Percentiles rank a stretch among this genome's conserved stretches.
Evolutionary conservation across 2,113 vertebrate species (phyloP).

Genomic region (Cacatua alba): DNA sequence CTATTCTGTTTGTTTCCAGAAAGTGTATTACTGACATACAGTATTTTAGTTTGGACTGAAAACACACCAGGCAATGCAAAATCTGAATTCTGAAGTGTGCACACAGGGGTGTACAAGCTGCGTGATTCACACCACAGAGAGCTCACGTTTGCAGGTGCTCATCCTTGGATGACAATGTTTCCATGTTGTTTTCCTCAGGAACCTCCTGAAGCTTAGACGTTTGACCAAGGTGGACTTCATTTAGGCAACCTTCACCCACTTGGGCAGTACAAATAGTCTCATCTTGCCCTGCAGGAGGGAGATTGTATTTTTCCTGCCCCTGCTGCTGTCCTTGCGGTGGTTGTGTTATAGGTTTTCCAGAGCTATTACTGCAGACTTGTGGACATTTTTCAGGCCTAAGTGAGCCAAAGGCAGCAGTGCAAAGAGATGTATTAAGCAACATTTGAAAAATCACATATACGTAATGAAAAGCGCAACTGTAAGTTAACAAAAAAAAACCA

Average conservation of each 20-base stretch:
- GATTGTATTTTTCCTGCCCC: constrained; percentile 49
- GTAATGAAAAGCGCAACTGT: background rate
- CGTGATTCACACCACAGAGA: background rate
- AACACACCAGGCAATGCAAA: background rate
- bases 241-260: background rate
- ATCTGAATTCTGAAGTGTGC: background rate
- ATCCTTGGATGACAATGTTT: constrained; percentile 60
- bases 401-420: constrained; percentile 46
- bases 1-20: background rate
- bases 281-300: constrained; percentile 69
- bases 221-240: background rate
- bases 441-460: background rate
- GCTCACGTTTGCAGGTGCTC: constrained; percentile 77
- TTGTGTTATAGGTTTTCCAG: background rate
- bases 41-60: background rate
- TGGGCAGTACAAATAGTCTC: constrained; percentile 61
- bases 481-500: background rate
- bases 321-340: constrained; percentile 2
- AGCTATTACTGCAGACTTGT: constrained; percentile 67
- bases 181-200: background rate
- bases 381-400: constrained; percentile 40
- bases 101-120: background rate
- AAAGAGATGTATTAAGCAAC: constrained; percentile 24
- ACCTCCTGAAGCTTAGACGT: constrained; percentile 18
- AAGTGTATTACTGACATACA: background rate